Percentiles rank a stretch among this genome's conserved stretches.
Evolutionary conservation across 2,113 vertebrate genomes (phyloP).

Genomic region (Thryonomys swinderianus): DNA sequence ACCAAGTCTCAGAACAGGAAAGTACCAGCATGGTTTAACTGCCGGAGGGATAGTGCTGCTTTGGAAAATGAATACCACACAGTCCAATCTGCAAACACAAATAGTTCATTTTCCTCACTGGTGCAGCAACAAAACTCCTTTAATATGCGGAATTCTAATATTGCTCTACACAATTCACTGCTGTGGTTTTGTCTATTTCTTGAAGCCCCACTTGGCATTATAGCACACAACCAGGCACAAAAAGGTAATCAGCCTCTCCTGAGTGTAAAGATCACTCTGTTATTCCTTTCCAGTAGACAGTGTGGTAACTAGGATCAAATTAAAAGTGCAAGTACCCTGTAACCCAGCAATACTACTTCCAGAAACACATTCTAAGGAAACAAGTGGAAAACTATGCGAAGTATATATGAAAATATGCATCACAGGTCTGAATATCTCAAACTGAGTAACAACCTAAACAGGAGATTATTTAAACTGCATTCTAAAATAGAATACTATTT

Average conservation of each 20-base stretch:
- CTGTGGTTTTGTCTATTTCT: not conserved
- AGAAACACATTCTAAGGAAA: constrained; percentile 47
- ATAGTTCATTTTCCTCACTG: not conserved
- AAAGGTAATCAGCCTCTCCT: not conserved
- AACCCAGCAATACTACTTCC: not conserved
- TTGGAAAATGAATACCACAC: not conserved
- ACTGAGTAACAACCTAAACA: not conserved
- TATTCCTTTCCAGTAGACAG: not conserved
- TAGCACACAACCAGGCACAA: not conserved
- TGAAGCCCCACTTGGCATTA: not conserved
- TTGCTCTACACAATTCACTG: not conserved
- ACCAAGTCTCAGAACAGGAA: not conserved
- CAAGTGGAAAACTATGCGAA: constrained; percentile 36
- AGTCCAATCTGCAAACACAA: not conserved
- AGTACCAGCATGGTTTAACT: not conserved
- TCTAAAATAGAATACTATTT: constrained; percentile 46
- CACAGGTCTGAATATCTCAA: not conserved
- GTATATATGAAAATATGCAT: not conserved
- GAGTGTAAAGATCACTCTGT: not conserved
- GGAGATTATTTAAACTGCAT: not conserved
- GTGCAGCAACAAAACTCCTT: not conserved
- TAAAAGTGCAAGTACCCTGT: constrained; percentile 12
- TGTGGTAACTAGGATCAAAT: not conserved
- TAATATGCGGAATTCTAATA: not conserved
- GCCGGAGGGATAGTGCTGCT: not conserved